These are phyloP conservation scores for Petrocephalus microphthalmus DNA, from an alignment of 2,113 vertebrate species.

Conservation along the genomic window DNA sequence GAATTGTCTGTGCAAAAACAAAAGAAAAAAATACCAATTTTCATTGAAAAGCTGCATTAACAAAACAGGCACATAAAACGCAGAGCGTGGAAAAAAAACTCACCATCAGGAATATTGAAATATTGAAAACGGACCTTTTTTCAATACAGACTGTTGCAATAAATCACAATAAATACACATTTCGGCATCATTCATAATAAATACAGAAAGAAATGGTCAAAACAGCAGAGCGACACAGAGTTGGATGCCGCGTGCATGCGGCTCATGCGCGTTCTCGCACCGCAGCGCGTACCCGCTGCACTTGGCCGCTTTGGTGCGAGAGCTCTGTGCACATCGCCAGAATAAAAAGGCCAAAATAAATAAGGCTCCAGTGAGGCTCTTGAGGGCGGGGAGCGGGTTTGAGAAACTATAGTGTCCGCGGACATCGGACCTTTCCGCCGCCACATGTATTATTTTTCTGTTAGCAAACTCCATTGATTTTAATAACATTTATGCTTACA, in stretches of 20 bases:
- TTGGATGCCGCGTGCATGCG: conserved; percentile 55
- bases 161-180: conserved; percentile 98
- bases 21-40: conserved; percentile 37
- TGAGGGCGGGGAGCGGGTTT: background rate
- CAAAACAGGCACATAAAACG: conserved; percentile 75
- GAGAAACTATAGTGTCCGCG: background rate
- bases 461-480: background rate
- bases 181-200: conserved; percentile 90
- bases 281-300: background rate
- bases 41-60: conserved; percentile 55
- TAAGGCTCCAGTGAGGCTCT: background rate
- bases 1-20: conserved; percentile 55
- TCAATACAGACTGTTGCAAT: conserved; percentile 85
- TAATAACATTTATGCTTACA: background rate
- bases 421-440: background rate
- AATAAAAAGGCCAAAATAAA: background rate
- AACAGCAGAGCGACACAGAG: conserved; percentile 72
- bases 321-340: background rate
- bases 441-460: background rate
- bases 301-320: background rate
- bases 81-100: conserved; percentile 77
- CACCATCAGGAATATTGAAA: conserved; percentile 62
- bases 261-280: conserved; percentile 50
- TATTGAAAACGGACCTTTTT: conserved; percentile 65
- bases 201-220: conserved; percentile 78